Conservation (phyloP, 2,888 invertebrate genomes). For the Synergus umbraculus region DNA sequence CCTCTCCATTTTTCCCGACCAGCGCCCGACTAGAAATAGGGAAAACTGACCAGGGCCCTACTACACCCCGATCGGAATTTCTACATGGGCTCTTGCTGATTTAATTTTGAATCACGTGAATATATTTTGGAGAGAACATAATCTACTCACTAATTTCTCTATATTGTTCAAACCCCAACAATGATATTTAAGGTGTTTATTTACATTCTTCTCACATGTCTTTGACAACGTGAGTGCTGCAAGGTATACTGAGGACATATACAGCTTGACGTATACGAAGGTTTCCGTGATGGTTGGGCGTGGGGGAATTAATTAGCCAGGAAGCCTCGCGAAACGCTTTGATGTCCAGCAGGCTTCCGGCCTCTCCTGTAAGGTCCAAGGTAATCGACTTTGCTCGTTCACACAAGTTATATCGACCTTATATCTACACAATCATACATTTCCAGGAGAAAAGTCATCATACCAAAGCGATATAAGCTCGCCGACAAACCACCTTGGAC, state of each 20-base stretch:
- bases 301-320: slow-evolving; percentile 49
- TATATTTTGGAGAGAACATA: too few relatives aligned
- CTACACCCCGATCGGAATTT: too few relatives aligned
- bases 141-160: too few relatives aligned
- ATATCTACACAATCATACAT: background rate
- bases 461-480: background rate
- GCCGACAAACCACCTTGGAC: background rate
- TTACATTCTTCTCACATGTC: background rate
- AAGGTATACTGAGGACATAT: slow-evolving; percentile 25
- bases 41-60: too few relatives aligned
- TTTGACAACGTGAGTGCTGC: slow-evolving; percentile 22
- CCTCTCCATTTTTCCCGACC: too few relatives aligned
- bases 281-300: slow-evolving; percentile 13
- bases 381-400: slow-evolving; percentile 70
- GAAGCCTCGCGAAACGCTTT: slow-evolving; percentile 72
- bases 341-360: slow-evolving; percentile 73
- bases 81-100: too few relatives aligned
- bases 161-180: too few relatives aligned
- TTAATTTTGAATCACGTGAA: too few relatives aligned
- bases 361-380: slow-evolving; percentile 67
- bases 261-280: background rate
- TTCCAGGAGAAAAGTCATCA: background rate
- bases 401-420: slow-evolving; percentile 48
- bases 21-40: too few relatives aligned
- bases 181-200: too few relatives aligned